phyloP scores from a whole-genome alignment of 2,797 vertebrate species.

The Tympanoctomys barrerae region DNA sequence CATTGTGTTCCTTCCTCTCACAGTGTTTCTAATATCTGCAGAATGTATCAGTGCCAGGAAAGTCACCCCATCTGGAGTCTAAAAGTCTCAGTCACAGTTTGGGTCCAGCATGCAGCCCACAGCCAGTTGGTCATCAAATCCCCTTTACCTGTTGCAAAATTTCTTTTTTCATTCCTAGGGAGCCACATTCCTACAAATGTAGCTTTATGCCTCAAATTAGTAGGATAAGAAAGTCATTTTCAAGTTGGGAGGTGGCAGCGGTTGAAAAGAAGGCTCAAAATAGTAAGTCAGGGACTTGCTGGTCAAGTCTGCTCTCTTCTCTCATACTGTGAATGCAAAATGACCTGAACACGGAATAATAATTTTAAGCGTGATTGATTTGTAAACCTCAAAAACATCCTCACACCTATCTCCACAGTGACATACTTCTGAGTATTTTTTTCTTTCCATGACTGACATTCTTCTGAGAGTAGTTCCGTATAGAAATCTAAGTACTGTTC shows the following conservation, averaged over 20 bases:
- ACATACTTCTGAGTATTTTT: slow-evolving; percentile 10
- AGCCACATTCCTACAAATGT: background rate
- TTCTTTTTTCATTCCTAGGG: background rate
- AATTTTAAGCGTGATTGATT: slow-evolving; percentile 48
- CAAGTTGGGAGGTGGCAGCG: slow-evolving; percentile 86
- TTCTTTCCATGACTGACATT: background rate
- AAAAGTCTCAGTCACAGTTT: background rate
- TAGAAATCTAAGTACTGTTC: slow-evolving; percentile 14
- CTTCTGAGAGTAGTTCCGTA: background rate
- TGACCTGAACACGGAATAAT: slow-evolving; percentile 8
- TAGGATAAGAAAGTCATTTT: slow-evolving; percentile 85
- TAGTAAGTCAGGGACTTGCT: slow-evolving; percentile 78
- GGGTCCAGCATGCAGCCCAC: background rate
- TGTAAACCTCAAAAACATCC: slow-evolving; percentile 14
- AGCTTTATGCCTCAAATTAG: slow-evolving; percentile 76
- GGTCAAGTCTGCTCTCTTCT: slow-evolving; percentile 73
- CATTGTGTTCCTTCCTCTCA: slow-evolving; percentile 2
- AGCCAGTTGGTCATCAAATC: background rate
- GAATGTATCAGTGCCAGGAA: background rate
- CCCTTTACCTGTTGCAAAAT: background rate
- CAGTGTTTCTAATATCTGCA: background rate
- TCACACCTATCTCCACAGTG: background rate
- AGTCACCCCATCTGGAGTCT: background rate
- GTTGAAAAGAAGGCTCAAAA: slow-evolving; percentile 82
- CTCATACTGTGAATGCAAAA: slow-evolving; percentile 66